Base-by-base conservation (phyloP, 2,113 vertebrate genomes). In the Numenius arquata region DNA sequence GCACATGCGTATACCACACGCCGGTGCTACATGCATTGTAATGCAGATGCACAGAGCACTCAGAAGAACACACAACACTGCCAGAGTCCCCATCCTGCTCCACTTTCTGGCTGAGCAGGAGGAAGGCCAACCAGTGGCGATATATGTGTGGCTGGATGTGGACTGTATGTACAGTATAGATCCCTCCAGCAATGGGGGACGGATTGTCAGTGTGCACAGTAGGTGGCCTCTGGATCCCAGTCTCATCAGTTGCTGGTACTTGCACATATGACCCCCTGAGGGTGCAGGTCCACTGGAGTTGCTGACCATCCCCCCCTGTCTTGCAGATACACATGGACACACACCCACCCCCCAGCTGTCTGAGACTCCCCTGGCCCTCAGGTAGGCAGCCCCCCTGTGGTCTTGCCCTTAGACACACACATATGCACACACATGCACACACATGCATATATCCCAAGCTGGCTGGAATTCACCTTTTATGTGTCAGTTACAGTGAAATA, bases 361-460 rank as follows among this genome's bases (percentile, higher is more conserved):
- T 66, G 59, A 25, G 18, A 25, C 40, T 62, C 20, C 12, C 6
- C 20, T 59, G 16, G 6, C 18, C 36, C 8, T 15, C 11, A 43
- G 3, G 32, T 5, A 38, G 22, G 12, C 52, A 72, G n/a, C 25
- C 2, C 9, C 8, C 1, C 16, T 34, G 12, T 53, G 34, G 13
- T 68, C 25, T 73, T 1, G 0, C 14, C 17, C 26, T 58, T 50
- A 70, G 48, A 25, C 41, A 29, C 26, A 6, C 32, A 38, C 2
- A 4, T 36, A 10, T 29, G 14, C 9, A 22, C 1, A 1, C 13
- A 12, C 8, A 10, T 29, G 14, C 9, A 22, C 1, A 1, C 13
- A 12, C 8, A 17, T 1, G 1, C 26, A 11, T 19, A 27, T 27
- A 23, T 18, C 18, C 12, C 5, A 32, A 2, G 7, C 10, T 85